A percentile compares a stretch with the other conserved stretches of the same genome.
These are phyloP conservation scores for Poicephalus gulielmi DNA, from an alignment of 2,113 vertebrate genomes.

Conservation along the genomic window DNA sequence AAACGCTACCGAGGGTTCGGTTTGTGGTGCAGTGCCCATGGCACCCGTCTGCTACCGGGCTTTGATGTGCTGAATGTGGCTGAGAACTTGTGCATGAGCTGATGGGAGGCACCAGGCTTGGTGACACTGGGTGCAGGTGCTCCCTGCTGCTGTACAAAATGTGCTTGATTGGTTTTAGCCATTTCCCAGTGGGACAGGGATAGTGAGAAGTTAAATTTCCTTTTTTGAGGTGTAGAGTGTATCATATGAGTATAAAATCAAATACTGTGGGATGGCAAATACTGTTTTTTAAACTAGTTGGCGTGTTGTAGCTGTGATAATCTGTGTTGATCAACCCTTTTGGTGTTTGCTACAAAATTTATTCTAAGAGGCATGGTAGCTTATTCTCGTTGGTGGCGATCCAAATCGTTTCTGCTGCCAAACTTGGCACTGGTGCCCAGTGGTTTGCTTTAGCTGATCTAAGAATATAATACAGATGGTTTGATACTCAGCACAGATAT, in stretches of 20 bases:
- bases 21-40: not conserved
- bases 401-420: conserved; percentile 61
- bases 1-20: fast-evolving
- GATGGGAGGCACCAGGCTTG: not conserved
- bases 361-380: conserved; percentile 66
- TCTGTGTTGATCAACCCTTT: conserved; percentile 72
- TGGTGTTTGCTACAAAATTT: conserved; percentile 67
- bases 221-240: not conserved
- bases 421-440: conserved; percentile 66
- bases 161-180: not conserved
- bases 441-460: conserved; percentile 68
- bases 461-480: conserved; percentile 71
- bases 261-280: conserved; percentile 55
- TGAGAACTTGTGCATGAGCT: not conserved
- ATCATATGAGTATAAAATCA: not conserved
- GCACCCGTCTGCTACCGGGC: not conserved
- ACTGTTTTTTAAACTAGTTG: conserved; percentile 53
- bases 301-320: conserved; percentile 68
- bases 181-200: not conserved
- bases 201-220: not conserved
- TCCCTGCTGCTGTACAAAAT: not conserved
- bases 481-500: conserved; percentile 35
- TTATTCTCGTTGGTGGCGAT: conserved; percentile 34
- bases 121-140: not conserved
- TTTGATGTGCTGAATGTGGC: not conserved